These are phyloP conservation scores for Heteronetta atricapilla DNA, from an alignment of 2,113 vertebrate species.

Conservation along the genomic window DNA sequence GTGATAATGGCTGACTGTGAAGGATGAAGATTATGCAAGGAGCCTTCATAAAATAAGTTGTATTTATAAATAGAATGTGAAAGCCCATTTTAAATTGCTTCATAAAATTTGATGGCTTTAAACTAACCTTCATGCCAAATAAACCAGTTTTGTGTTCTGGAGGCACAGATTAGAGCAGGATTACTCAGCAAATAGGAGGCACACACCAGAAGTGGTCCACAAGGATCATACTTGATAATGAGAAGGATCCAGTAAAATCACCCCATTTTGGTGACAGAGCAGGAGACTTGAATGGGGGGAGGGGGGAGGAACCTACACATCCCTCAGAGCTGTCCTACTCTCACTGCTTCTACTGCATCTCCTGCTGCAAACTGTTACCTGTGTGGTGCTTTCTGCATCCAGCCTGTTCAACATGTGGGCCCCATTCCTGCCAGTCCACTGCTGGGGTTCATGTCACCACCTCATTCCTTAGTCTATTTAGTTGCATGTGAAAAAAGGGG, in stretches of 20 bases:
- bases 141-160: not conserved
- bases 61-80: constrained; percentile 47
- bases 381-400: not conserved
- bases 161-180: not conserved
- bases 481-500: not conserved
- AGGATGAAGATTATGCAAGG: constrained; percentile 35
- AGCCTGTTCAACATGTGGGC: accelerated
- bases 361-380: not conserved
- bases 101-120: constrained; percentile 40
- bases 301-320: not conserved
- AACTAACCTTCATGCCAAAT: not conserved
- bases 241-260: not conserved
- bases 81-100: constrained; percentile 36
- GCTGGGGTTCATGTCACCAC: not conserved
- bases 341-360: not conserved
- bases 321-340: not conserved
- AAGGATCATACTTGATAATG: not conserved
- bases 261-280: not conserved
- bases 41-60: constrained; percentile 43
- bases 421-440: not conserved
- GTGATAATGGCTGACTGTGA: not conserved
- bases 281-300: not conserved
- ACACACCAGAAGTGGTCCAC: not conserved
- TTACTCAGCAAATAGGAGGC: not conserved
- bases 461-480: not conserved